Base-by-base conservation (phyloP, 2,888 invertebrate species). In the Stenoptilia bipunctidactyla region DNA sequence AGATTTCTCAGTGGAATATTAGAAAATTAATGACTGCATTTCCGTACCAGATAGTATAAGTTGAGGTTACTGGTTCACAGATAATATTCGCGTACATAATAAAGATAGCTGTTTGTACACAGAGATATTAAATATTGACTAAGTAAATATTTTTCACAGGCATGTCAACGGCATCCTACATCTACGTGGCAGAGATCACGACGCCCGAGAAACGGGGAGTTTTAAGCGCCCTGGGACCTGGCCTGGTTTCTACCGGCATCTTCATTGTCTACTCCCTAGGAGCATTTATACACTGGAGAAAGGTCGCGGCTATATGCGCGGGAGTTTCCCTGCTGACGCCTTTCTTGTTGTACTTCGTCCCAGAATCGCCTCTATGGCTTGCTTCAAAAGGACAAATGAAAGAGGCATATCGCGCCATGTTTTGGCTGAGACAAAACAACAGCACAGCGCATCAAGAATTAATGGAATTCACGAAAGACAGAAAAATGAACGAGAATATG, bases 321-420 rank as follows among this genome's bases (percentile, higher is more conserved):
- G 84, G 84, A 35, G 79, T 88, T 36, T 86, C 86, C 0, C 54
- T 87, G 0, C 66, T 87, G 30, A 87, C 87, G 2, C 79, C 87
- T 2, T 72, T 87, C 48, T 66, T 86, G 2, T 87, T 89, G 71
- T 86, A 87, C 46, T 84, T 89, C 56, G 79, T 89, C 1, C 91
- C 91, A 0, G 91, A 91, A 56, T 89, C 89, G 8, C 91, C 91
- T 0, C 79, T 88, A 0, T 90, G 90, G 88, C 66, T 91, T 1
- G 84, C 88, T 0, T 87, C 88, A 0, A 85, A 85, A 43, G 87
- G 87, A 1, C 80, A 87, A 43, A 82, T 83, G 59, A 79, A 86
- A 37, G 86, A 88, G 57, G 87, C 90, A 0, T 87, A 87, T 55
- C 77, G 85, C 40, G 77, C 89, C 0, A 80, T 90, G 62, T 71